Evolutionary conservation across 2,888 invertebrate genomes (phyloP).

Genomic region (Caenorhabditis sp.): DNA sequence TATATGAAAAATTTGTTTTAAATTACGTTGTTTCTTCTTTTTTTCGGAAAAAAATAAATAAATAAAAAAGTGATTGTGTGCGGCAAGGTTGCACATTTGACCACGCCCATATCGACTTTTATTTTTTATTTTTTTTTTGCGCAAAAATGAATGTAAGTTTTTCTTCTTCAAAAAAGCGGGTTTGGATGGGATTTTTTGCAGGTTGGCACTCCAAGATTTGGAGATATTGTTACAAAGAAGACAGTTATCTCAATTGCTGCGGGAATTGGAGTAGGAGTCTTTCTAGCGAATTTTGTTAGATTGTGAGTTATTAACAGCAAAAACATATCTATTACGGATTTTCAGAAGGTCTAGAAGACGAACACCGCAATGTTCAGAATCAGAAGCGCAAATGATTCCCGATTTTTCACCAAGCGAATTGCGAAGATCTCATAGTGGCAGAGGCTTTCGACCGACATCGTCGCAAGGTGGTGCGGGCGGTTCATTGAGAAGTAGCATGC

Average conservation of each 20-base stretch:
- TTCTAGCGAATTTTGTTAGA: constrained; percentile 33
- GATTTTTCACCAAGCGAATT: constrained; percentile 7
- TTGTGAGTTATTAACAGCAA: constrained; percentile 13
- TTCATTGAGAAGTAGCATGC: constrained; percentile 16
- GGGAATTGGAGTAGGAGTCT: constrained; percentile 34
- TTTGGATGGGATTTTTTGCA: neutral
- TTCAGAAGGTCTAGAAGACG: neutral
- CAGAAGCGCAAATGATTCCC: neutral
- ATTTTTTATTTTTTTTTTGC: neutral
- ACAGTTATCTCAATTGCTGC: constrained; percentile 37
- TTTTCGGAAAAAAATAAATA: neutral
- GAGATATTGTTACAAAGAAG: constrained; percentile 29
- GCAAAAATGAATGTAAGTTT: neutral
- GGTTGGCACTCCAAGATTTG: constrained; percentile 8
- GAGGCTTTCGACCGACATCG: constrained; percentile 26
- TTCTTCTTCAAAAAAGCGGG: neutral
- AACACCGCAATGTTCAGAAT: neutral
- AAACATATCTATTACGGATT: neutral
- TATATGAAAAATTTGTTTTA: too few relatives aligned
- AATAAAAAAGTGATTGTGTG: neutral
- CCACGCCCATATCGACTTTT: neutral
- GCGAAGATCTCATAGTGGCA: constrained; percentile 22
- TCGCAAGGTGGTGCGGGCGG: constrained; percentile 21
- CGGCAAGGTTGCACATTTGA: neutral
- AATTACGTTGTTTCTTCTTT: too few relatives aligned